A percentile compares a stretch with the other conserved stretches of the same genome.
Evolutionary conservation across 2,797 vertebrate species (phyloP).

Genomic region (Gastrophryne carolinensis): DNA sequence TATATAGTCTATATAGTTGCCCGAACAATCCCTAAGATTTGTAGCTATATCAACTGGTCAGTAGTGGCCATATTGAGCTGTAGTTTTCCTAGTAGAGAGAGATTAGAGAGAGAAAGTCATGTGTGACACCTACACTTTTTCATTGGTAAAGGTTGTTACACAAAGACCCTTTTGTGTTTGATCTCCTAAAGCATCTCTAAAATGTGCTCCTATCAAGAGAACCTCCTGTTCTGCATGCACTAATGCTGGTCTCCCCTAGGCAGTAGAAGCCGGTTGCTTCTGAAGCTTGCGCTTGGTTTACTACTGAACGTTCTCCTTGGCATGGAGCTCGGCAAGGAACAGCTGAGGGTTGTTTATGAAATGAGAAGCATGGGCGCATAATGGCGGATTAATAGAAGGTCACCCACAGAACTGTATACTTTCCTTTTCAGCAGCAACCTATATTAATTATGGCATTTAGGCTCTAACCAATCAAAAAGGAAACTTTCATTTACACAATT

Average conservation of each 20-base stretch:
- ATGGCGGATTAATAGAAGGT: slow-evolving; percentile 10
- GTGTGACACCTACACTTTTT: too few species aligned
- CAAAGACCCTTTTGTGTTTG: too few species aligned
- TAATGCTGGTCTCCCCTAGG: not conserved
- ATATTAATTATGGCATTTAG: not conserved
- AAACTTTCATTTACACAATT: not conserved
- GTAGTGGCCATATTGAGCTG: too few species aligned
- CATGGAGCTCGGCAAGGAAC: slow-evolving; percentile 11
- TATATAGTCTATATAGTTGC: too few species aligned
- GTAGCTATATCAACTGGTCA: too few species aligned
- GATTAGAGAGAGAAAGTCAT: too few species aligned
- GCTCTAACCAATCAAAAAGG: not conserved
- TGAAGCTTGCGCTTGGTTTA: not conserved
- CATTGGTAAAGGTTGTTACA: too few species aligned
- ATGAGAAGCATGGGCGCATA: not conserved
- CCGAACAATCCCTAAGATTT: too few species aligned
- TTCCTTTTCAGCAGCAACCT: not conserved
- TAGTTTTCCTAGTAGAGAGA: too few species aligned
- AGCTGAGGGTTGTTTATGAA: slow-evolving; percentile 36
- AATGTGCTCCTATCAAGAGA: not conserved
- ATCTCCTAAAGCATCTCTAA: too few species aligned
- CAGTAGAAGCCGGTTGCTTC: not conserved
- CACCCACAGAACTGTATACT: slow-evolving; percentile 1
- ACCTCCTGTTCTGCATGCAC: too few species aligned
- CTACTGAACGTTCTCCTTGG: slow-evolving; percentile 18